Conservation (phyloP, 1,140 invertebrate genomes). For the Ladona fulva region DNA sequence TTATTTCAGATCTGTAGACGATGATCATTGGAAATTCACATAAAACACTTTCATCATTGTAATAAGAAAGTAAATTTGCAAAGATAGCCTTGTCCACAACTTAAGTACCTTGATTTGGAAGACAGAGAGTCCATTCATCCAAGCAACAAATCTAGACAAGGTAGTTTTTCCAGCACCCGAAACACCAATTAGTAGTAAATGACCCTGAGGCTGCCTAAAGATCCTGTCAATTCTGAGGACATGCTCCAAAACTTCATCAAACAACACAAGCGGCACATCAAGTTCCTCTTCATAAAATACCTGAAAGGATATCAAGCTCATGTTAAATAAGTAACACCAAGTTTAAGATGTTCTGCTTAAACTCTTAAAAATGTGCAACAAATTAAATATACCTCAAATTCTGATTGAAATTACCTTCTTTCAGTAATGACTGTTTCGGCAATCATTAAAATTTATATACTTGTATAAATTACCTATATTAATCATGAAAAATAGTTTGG, state of each 20-base stretch:
- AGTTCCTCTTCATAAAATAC: constrained; percentile 99
- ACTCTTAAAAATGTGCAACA: too few relatives aligned
- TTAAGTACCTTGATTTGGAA: constrained; percentile 82
- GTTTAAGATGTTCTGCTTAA: too few relatives aligned
- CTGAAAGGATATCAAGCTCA: constrained; percentile 36
- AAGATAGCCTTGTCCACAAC: too few relatives aligned
- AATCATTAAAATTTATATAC: too few relatives aligned
- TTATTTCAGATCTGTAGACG: not conserved
- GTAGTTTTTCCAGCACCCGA: constrained; percentile 99
- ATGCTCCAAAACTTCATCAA: constrained; percentile 98
- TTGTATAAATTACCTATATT: too few relatives aligned
- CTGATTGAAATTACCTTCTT: too few relatives aligned
- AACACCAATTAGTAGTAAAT: constrained; percentile 92
- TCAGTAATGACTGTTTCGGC: too few relatives aligned
- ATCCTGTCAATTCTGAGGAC: constrained; percentile 97
- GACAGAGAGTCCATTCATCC: constrained; percentile 98
- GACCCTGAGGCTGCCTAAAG: constrained; percentile 96
- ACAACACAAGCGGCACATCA: constrained; percentile 94
- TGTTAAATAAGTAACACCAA: constrained; percentile 14
- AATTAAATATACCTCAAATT: too few relatives aligned
- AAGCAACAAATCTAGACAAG: constrained; percentile 95
- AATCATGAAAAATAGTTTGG: too few relatives aligned
- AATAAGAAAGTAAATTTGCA: not conserved
- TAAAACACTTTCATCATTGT: too few relatives aligned
- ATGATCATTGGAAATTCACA: too few relatives aligned